phyloP scores from a whole-genome alignment of 1,140 invertebrate genomes.

The Potamilus streckersoni region DNA sequence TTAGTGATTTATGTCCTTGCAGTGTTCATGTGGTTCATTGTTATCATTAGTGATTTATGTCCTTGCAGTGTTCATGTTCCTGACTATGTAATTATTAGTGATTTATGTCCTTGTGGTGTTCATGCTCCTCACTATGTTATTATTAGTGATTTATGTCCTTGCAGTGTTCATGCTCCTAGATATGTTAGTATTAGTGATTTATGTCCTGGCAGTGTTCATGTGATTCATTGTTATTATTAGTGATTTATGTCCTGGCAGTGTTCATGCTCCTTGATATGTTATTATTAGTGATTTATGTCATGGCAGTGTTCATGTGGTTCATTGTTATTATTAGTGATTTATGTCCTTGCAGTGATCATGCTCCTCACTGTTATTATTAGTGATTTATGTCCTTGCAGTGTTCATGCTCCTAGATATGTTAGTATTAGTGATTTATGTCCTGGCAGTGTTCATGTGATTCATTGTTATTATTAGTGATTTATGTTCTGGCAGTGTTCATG shows the following conservation, averaged over 20 bases:
- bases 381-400: slow-evolving; percentile 65
- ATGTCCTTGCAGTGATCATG: slow-evolving; percentile 68
- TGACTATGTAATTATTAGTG: neutral
- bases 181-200: neutral
- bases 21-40: slow-evolving; percentile 66
- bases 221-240: neutral
- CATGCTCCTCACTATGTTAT: too few species aligned
- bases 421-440: slow-evolving; percentile 9
- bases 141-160: slow-evolving; percentile 34
- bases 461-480: neutral
- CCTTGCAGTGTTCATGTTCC: slow-evolving; percentile 70
- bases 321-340: neutral
- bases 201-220: slow-evolving; percentile 66
- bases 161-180: slow-evolving; percentile 68
- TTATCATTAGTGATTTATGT: slow-evolving; percentile 5
- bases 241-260: slow-evolving; percentile 65
- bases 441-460: slow-evolving; percentile 69
- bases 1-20: slow-evolving; percentile 37
- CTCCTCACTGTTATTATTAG: neutral
- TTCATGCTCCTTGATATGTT: too few species aligned
- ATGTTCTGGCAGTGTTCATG: slow-evolving; percentile 68
- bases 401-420: too few species aligned
- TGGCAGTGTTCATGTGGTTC: slow-evolving; percentile 69
- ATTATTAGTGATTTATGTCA: slow-evolving; percentile 11
- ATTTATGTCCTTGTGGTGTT: slow-evolving; percentile 66